Evolutionary conservation across 2,797 vertebrate species (phyloP), one percentile per base, ranked within the genome.

Genomic region (Rallus crepitans): DNA sequence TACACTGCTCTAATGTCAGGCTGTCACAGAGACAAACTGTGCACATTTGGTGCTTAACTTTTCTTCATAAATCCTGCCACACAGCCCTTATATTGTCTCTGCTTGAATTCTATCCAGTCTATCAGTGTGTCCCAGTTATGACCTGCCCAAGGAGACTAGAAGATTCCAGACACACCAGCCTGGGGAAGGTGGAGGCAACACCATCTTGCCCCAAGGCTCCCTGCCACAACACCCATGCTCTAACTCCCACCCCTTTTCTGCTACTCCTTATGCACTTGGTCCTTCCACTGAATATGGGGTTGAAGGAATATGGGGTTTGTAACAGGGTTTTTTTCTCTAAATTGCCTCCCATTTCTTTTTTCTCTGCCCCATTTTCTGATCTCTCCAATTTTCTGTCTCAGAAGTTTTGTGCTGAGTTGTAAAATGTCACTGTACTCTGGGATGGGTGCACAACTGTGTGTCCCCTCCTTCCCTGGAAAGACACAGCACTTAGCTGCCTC

Each of bases 41-140:
- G 75, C 53, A 70, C 86, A 94, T 94, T 95, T 81, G 42, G 31
- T 63, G 69, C 85, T 94, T 90, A 96, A 93, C 86, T 94, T 94
- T 86, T 81, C 72, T 63, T 82, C 92, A 92, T 97, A 94, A 95
- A 96, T 96, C 94, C 87, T 88, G 90, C 52, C 28, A 23, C 79
- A 63, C 35, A 84, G 88, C 16, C 66, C 24, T 87, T 87, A 85
- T 92, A 94, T 92, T 76, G 61, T 81, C 56, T 73, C 30, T 60
- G 60, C 66, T 89, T 87, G 56, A 91, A 63, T 94, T 87, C 64
- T 65, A 52, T 37, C 17, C 63, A 28, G 48, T 72, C 66, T 79
- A 45, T 78, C 88, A 82, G 11, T 18, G 35, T 47, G 28, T 94
- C 31, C 73, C 56, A 72, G 63, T 76, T 88, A 57, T 11, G 25